Conservation (phyloP, 2,113 vertebrate genomes). For the Chascanopsetta lugubris region DNA sequence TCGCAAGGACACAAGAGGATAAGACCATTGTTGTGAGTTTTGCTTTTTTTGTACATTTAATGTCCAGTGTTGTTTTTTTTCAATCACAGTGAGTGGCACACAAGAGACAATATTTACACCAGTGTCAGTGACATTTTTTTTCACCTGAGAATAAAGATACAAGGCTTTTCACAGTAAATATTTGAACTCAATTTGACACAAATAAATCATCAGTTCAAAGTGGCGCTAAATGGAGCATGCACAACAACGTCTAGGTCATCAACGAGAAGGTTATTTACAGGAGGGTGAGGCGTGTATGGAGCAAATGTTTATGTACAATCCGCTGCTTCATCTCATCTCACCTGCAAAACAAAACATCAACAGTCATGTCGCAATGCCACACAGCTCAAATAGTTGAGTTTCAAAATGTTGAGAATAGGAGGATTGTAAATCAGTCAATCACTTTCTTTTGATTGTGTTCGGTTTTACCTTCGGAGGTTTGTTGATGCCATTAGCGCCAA, state of each 20-base stretch:
- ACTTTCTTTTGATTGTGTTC: not conserved
- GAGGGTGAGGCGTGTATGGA: not conserved
- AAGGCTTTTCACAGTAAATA: conserved; percentile 34
- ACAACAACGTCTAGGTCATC: conserved; percentile 6
- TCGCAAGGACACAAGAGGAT: not conserved
- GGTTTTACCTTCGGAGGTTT: conserved; percentile 43
- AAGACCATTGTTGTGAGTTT: not conserved
- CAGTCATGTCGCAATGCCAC: too few species aligned
- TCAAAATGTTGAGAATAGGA: too few species aligned
- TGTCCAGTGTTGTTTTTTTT: conserved; percentile 2
- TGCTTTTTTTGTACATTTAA: conserved; percentile 6
- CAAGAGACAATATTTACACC: conserved; percentile 61
- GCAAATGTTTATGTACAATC: not conserved
- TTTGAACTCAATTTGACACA: conserved; percentile 16
- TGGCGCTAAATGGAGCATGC: conserved; percentile 23
- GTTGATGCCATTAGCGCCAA: not conserved
- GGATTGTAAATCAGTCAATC: too few species aligned
- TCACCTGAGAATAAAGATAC: conserved; percentile 11
- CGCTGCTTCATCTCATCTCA: conserved; percentile 35
- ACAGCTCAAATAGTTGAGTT: too few species aligned
- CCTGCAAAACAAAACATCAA: conserved; percentile 55
- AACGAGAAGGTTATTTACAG: conserved; percentile 47
- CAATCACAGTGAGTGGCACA: conserved; percentile 33
- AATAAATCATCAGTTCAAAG: not conserved
- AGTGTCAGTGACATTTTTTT: conserved; percentile 27